phyloP scores from a whole-genome alignment of 2,888 invertebrate genomes.

The Andrena flavipes region DNA sequence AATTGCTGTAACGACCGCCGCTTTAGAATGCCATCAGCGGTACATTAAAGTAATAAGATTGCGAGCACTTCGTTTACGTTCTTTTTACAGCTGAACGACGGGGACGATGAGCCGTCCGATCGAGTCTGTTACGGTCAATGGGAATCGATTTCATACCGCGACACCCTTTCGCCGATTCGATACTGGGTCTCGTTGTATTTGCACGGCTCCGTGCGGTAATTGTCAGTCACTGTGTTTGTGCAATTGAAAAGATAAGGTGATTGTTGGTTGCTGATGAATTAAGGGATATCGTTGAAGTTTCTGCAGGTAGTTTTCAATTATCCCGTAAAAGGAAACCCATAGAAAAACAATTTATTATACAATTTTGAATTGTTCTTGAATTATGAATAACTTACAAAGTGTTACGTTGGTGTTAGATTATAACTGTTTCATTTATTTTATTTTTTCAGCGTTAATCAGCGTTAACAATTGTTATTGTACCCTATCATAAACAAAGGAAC shows the following conservation, averaged over 20 bases:
- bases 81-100: conserved; percentile 25
- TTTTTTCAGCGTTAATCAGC: too few relatives aligned
- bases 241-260: neutral
- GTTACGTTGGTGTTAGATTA: too few relatives aligned
- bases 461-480: too few relatives aligned
- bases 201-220: neutral
- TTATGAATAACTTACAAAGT: too few relatives aligned
- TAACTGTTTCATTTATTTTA: too few relatives aligned
- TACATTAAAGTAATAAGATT: conserved; percentile 61
- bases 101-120: neutral
- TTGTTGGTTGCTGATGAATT: neutral
- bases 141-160: conserved; percentile 17
- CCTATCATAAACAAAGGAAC: too few relatives aligned
- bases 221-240: neutral
- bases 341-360: too few relatives aligned
- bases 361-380: too few relatives aligned
- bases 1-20: conserved; percentile 57
- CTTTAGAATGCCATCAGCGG: conserved; percentile 57
- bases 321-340: too few relatives aligned
- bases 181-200: neutral
- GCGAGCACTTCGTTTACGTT: conserved; percentile 24
- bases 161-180: neutral
- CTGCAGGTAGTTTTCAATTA: too few relatives aligned
- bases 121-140: neutral
- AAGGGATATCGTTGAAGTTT: neutral